Percentiles rank a stretch among this genome's conserved stretches.
phyloP scores from a whole-genome alignment of 2,113 vertebrate genomes.

The Psittacula cyanocephala region DNA sequence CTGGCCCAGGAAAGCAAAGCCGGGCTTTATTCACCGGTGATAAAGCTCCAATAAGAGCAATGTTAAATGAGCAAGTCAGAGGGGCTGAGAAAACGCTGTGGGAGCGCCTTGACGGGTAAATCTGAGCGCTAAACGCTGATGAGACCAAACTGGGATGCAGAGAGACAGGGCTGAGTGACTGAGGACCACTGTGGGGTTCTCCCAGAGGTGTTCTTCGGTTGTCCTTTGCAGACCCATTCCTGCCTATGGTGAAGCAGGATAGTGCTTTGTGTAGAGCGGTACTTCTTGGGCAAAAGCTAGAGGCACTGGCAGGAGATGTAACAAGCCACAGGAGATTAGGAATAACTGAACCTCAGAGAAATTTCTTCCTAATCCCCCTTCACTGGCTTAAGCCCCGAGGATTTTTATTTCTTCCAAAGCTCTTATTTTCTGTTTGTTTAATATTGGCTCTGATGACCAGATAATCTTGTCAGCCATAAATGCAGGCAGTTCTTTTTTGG shows the following conservation, averaged over 20 bases:
- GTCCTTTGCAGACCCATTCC: background rate
- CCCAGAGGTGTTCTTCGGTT: accelerated
- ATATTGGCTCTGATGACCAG: background rate
- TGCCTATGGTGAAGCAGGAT: background rate
- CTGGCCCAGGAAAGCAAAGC: background rate
- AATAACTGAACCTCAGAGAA: background rate
- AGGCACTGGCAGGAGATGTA: background rate
- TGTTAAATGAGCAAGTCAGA: background rate
- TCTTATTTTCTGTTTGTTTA: constrained; percentile 11
- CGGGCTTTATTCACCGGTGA: accelerated
- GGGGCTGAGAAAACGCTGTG: background rate
- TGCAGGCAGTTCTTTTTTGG: background rate
- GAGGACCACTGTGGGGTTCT: background rate
- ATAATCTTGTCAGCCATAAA: background rate
- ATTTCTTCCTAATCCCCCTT: background rate
- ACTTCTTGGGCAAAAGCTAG: background rate
- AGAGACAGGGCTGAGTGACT: accelerated
- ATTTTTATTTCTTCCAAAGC: background rate
- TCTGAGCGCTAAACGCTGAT: background rate
- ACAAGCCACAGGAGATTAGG: background rate
- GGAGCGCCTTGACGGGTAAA: background rate
- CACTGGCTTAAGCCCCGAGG: background rate
- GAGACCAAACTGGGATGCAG: background rate
- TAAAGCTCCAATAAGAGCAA: background rate
- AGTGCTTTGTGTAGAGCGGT: background rate